phyloP scores from a whole-genome alignment of 2,113 vertebrate genomes.

The Cavia porcellus region DNA sequence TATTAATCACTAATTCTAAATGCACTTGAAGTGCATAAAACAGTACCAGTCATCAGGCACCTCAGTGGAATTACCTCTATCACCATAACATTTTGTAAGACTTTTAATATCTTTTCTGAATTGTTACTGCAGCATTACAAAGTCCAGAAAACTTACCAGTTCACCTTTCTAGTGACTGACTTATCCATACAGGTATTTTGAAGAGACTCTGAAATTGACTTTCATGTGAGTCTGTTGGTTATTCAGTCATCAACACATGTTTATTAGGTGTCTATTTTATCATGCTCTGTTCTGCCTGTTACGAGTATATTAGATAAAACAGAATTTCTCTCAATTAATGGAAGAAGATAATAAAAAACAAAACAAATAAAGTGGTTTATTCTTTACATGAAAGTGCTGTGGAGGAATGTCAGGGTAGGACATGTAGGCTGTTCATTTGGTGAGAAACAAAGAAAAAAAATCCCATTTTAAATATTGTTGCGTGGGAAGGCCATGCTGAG shows the following conservation, averaged over 20 bases:
- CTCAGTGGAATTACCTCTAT: not conserved
- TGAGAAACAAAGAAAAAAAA: not conserved
- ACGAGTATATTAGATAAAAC: not conserved
- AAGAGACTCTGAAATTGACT: not conserved
- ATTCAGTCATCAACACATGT: not conserved
- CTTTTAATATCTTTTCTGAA: not conserved
- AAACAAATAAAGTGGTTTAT: not conserved
- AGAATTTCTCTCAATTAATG: not conserved
- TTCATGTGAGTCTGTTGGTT: not conserved
- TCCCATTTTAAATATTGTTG: conserved; percentile 1
- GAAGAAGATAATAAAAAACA: not conserved
- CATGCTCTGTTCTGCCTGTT: not conserved
- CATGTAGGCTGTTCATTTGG: not conserved
- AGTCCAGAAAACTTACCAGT: not conserved
- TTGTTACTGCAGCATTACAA: not conserved
- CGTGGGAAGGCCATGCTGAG: conserved; percentile 1
- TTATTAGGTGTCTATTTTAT: not conserved
- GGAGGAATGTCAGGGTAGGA: not conserved
- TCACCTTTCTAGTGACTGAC: not conserved
- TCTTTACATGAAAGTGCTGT: not conserved
- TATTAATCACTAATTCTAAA: not conserved
- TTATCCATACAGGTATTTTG: not conserved
- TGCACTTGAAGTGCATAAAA: not conserved
- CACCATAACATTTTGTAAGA: not conserved
- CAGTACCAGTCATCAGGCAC: not conserved